phyloP scores from a whole-genome alignment of 2,113 vertebrate genomes.

The Murina feae region DNA sequence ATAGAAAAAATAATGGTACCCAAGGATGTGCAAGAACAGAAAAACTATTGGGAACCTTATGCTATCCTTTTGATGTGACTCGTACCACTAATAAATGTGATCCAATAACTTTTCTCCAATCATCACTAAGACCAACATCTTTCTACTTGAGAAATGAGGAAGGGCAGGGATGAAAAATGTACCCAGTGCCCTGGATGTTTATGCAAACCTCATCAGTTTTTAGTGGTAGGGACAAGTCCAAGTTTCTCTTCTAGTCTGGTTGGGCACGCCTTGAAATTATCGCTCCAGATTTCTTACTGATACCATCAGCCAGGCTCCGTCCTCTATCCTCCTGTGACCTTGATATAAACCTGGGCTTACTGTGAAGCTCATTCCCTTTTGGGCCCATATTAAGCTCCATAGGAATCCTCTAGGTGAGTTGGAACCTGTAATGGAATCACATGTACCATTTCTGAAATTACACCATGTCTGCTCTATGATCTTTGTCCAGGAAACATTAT shows the following conservation, averaged over 20 bases:
- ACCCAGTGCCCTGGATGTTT: too few relatives aligned
- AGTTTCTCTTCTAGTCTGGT: background rate
- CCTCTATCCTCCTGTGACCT: background rate
- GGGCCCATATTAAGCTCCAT: background rate
- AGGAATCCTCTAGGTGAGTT: background rate
- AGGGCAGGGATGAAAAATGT: background rate
- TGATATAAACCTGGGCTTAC: background rate
- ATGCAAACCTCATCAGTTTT: background rate
- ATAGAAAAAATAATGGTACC: background rate
- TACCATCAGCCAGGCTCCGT: background rate
- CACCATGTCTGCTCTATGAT: background rate
- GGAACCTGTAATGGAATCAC: background rate
- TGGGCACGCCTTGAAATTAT: background rate
- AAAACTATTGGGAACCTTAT: background rate
- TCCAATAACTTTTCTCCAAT: background rate
- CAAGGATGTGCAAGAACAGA: background rate
- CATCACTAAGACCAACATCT: background rate
- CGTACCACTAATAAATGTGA: background rate
- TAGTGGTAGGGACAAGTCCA: background rate
- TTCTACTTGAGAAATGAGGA: background rate
- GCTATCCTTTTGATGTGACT: background rate
- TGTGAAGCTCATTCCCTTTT: background rate
- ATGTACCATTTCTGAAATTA: background rate
- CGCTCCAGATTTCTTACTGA: background rate
- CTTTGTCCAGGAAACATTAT: background rate